Evolutionary conservation across 2,113 vertebrate species (phyloP).

Genomic region (Protobothrops flavoviridis): DNA sequence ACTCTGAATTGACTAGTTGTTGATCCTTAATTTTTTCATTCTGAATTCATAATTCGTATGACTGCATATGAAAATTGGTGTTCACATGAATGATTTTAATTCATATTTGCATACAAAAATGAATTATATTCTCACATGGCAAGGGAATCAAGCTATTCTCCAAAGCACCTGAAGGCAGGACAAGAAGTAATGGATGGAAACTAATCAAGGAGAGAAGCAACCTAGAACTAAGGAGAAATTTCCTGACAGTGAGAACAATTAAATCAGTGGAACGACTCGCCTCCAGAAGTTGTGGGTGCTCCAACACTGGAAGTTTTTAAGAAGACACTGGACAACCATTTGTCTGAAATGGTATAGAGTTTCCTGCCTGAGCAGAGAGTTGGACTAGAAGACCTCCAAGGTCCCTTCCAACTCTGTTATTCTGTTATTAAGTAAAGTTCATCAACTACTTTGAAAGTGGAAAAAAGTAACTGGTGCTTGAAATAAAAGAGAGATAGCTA

Average conservation of each 20-base stretch:
- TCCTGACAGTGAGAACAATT: not conserved
- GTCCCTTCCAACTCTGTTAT: not conserved
- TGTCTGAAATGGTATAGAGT: not conserved
- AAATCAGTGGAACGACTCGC: not conserved
- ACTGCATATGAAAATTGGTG: not conserved
- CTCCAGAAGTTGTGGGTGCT: not conserved
- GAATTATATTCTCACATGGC: not conserved
- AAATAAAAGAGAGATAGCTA: not conserved
- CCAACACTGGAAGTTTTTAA: not conserved
- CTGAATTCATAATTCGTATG: not conserved
- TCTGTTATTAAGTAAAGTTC: not conserved
- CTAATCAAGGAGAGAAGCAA: not conserved
- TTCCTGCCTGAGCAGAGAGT: not conserved
- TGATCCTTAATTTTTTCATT: not conserved
- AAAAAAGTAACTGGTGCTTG: not conserved
- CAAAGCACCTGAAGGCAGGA: not conserved
- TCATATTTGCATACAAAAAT: not conserved
- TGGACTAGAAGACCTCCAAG: not conserved
- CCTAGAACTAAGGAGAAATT: not conserved
- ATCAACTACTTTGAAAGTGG: not conserved
- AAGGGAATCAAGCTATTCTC: not conserved
- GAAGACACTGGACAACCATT: not conserved
- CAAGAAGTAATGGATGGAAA: not conserved
- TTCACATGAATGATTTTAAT: not conserved
- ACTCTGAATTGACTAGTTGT: not conserved